A percentile compares a stretch with the other conserved stretches of the same genome.
These are phyloP conservation scores for Carterocephalus palaemon DNA, from an alignment of 2,888 invertebrate genomes.

Conservation along the genomic window DNA sequence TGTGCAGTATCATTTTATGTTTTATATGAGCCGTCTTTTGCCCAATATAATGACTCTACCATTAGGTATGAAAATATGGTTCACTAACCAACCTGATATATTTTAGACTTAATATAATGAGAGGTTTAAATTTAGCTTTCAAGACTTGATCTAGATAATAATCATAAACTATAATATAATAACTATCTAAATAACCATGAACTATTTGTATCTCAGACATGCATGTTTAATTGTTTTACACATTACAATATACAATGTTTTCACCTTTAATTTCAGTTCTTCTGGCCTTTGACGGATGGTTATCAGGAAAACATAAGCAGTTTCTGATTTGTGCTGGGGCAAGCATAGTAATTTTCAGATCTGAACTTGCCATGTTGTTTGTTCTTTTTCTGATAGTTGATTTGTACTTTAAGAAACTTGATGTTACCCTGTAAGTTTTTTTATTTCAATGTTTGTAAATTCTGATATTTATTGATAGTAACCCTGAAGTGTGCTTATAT, in stretches of 20 bases:
- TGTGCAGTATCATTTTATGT: conserved; percentile 98
- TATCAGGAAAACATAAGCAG: conserved; percentile 84
- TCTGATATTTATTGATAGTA: too few species aligned
- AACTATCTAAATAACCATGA: too few species aligned
- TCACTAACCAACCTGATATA: conserved; percentile 23
- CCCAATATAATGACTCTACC: conserved; percentile 97
- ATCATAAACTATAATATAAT: conserved; percentile 8
- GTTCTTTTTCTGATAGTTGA: conserved; percentile 92
- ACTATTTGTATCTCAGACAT: too few species aligned
- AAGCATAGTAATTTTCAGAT: conserved; percentile 92
- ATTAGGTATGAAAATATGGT: conserved; percentile 84
- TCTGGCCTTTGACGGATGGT: conserved; percentile 90
- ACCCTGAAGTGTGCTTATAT: too few species aligned
- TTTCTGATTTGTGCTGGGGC: conserved; percentile 93
- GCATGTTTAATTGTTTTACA: too few species aligned
- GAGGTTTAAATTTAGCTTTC: too few species aligned
- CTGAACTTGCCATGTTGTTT: conserved; percentile 91
- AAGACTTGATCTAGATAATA: too few species aligned
- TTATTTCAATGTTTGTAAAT: conserved; percentile 5
- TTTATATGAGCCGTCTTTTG: conserved; percentile 95
- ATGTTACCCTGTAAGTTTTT: conserved; percentile 48
- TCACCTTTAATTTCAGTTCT: conserved; percentile 85
- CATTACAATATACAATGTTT: too few species aligned
- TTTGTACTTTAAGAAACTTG: conserved; percentile 84
- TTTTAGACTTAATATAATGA: conserved; percentile 1